Base-by-base conservation (phyloP, 1,140 invertebrate genomes). In the Eulimnadia texana region DNA sequence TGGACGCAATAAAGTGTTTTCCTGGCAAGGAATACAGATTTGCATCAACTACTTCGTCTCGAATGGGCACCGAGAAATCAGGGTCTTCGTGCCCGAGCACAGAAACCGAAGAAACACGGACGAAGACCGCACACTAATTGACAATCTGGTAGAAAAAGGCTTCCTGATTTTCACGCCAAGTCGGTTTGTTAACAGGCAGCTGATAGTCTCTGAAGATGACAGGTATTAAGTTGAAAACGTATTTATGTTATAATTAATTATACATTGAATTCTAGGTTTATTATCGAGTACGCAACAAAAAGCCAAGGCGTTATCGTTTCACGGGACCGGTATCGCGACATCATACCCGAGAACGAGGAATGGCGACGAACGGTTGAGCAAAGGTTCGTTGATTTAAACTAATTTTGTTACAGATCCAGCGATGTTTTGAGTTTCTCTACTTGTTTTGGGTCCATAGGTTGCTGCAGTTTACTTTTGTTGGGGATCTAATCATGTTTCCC, bases 231-330 rank as follows among this genome's bases (percentile, higher is more conserved):
- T 42, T 3, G 60, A 16, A 42, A 42, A 42, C 33, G 16, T 6
- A 16, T 9, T 42, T 9, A 42, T 42, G 16, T 42, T 16, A 42
- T 42, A 42, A 9, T 9, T 42, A 22, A 56, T 19, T 22, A 19
- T 3, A 56, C 25, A 24, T 6, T 57, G 19, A 57, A 28, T 22
- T 57, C 27, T 52, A 75, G 74, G 56, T 74, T 70, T 67, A 71
- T 75, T n/a, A 64, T 76, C 29, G 65, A 71, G 29, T 62, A 72
- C 3, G 73, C 74, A 3, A 64, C 69, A 27, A 62, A 66, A 53
- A 70, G 69, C 47, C 71, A 72, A 61, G 73, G 69, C 23, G 68
- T 74, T 16, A 68, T 75, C 50, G 68, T 75, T n/a, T 73, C 72
- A 3, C 73, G 73, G 64, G 73, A 75, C 56, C 70, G 73, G 63